Evolutionary conservation across 2,113 vertebrate genomes (phyloP), one percentile per base, ranked within the genome.

Genomic region (Callipepla californica): DNA sequence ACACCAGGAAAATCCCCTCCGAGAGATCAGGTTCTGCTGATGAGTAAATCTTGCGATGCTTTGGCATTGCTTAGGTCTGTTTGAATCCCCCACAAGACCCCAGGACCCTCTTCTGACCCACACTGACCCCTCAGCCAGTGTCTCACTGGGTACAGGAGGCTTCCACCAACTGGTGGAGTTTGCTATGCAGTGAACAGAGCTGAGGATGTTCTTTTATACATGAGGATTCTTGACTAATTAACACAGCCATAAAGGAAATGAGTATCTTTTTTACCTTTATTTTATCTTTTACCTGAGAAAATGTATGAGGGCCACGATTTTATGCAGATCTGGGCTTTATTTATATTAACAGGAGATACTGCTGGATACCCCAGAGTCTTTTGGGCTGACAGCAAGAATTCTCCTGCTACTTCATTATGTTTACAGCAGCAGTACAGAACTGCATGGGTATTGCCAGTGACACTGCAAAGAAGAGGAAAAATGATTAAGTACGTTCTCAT

Each of bases 271-370:
- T 87, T 87, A 38, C 83, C 76, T 92, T 74, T 80, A 82, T 80
- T 77, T 89, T 90, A 63, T 85, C 65, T 90, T 94, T 90, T 86
- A 86, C 38, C 34, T 36, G 38, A 88, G 61, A 86, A 93, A 72
- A 80, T 68, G 51, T 72, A 90, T 75, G 80, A 92, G 86, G 40
- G 58, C 80, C 9, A 7, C 61, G 69, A 65, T 75, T 79, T 92
- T 62, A 65, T 53, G 69, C 34, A 78, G 42, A 63, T 73, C 68
- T 47, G 70, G 82, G 62, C 23, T 73, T 85, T 72, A 72, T 51
- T 94, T 87, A 55, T 80, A 25, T 69, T 83, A 86, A 55, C 22
- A 65, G 61, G 14, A 68, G 57, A 36, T 59, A 51, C 38, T 83
- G 53, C 34, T 58, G 51, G n/a, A 44, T 93, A 55, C 61, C 59